Conservation (phyloP, 2,113 vertebrate genomes). For the Pseudorectes ferrugineus region DNA sequence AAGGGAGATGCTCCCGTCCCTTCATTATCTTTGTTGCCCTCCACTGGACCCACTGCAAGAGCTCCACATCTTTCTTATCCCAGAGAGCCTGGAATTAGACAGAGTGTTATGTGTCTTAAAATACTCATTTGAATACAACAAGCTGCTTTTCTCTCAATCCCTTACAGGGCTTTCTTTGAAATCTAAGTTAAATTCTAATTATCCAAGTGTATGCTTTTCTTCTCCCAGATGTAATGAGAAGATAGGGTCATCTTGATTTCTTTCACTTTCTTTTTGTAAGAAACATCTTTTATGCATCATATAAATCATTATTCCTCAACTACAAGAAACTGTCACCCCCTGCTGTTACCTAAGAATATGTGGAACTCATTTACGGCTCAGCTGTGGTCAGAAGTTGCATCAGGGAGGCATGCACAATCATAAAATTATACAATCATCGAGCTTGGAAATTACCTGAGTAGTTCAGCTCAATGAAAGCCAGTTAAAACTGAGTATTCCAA, state of each 20-base stretch:
- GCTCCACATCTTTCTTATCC: background rate
- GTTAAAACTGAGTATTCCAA: background rate
- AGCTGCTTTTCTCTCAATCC: background rate
- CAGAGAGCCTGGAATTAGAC: background rate
- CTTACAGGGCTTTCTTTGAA: background rate
- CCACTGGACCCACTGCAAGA: background rate
- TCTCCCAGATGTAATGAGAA: background rate
- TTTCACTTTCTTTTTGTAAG: background rate
- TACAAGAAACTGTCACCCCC: background rate
- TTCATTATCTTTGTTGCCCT: background rate
- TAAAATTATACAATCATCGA: background rate
- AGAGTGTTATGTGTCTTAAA: background rate
- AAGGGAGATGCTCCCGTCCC: background rate
- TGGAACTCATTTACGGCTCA: background rate
- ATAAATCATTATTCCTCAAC: background rate
- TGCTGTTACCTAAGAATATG: background rate
- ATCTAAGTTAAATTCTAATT: background rate
- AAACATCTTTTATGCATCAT: background rate
- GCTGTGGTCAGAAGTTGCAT: background rate
- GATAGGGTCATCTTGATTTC: background rate
- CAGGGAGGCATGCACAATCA: background rate
- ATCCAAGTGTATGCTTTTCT: background rate
- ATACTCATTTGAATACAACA: background rate
- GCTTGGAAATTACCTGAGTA: background rate
- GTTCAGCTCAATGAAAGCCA: background rate